These are phyloP conservation scores for Bellardia pandia DNA, from an alignment of 2,888 invertebrate species.

Conservation along the genomic window DNA sequence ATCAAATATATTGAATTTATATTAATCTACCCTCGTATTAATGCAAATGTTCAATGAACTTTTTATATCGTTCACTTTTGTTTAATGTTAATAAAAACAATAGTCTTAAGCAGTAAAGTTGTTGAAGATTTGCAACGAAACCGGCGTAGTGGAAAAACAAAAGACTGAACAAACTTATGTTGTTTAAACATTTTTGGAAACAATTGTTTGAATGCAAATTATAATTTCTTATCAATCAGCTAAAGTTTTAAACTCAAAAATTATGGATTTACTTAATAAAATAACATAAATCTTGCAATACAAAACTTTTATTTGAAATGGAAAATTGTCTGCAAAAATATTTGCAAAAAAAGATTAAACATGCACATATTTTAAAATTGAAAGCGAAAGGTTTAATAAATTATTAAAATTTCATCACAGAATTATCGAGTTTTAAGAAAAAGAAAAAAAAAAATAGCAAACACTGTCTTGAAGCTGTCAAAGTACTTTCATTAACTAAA, in stretches of 20 bases:
- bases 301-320: not conserved
- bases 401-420: too few relatives aligned
- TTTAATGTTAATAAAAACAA: not conserved
- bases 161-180: not conserved
- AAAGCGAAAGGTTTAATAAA: not conserved
- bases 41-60: not conserved
- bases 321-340: not conserved
- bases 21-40: not conserved
- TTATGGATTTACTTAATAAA: not conserved
- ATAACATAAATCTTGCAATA: not conserved
- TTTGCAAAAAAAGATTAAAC: not conserved
- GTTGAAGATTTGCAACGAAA: not conserved
- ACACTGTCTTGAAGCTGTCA: too few relatives aligned
- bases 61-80: not conserved
- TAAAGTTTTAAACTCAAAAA: not conserved
- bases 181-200: not conserved
- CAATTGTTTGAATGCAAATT: constrained; percentile 6
- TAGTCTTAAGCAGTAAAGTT: too few relatives aligned
- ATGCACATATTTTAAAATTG: not conserved
- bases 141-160: not conserved
- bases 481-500: too few relatives aligned
- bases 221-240: not conserved
- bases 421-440: too few relatives aligned
- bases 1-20: too few relatives aligned
- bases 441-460: too few relatives aligned